Base-by-base conservation (phyloP, 2,797 vertebrate species). In the Scyliorhinus canicula region DNA sequence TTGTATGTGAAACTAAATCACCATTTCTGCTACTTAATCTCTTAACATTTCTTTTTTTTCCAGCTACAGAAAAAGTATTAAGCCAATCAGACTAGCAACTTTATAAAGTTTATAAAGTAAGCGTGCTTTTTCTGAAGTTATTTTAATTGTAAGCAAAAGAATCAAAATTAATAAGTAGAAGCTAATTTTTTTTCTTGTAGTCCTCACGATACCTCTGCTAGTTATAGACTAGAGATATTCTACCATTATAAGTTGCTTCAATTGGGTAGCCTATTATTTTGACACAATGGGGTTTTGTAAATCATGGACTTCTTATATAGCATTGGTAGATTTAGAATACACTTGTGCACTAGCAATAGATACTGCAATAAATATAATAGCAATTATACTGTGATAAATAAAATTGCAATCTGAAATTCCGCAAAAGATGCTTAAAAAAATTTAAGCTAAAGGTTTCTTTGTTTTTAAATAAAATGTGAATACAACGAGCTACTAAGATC, bases 371-470 rank as follows among this genome's bases (percentile, higher is more conserved):
- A 65, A 31, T 91, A 35, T 19, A 65, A 19, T 19, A 65, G 63
- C 63, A 65, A 65, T 3, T 2, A 65, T 65, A 65, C 63, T 65
- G 63, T 65, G 63, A 21, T 65, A 65, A 65, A 69, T 3, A 74
- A 74, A 71, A 93, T 93, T 71, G 12, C 55, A 63, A 24, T 21
- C n/a, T 90, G 35, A 63, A 90, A 60, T 90, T 90, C n/a, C 86
- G 7, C 57, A 90, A 88, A 57, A 35, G 35, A 35, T 63, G 4
- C 57, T 86, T 55, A 63, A 90, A 60, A 55, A 63, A 40, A 40
- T 63, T 90, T 52, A 86, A 63, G 31, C 44, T 26, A 28, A 65
- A n/a, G 31, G 52, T 57, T 60, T 31, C 35, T 60, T 90, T 31
- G 55, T 21, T 90, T 90, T 5, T 31, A 93, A 60, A 44, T 47